These are phyloP conservation scores for Meiosimyza platycephala DNA, from an alignment of 2,888 invertebrate genomes.

Conservation along the genomic window DNA sequence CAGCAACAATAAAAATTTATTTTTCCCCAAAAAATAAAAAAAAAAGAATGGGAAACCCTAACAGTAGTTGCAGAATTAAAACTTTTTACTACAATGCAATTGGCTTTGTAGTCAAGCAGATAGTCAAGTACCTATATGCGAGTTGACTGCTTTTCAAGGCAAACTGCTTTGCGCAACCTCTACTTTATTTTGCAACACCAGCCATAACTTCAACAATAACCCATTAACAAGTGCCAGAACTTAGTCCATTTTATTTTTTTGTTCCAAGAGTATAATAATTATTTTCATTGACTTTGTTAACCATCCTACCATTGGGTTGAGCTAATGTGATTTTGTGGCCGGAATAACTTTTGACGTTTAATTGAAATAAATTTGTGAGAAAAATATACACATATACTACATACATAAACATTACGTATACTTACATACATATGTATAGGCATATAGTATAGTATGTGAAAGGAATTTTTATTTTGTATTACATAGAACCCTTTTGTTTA, in stretches of 20 bases:
- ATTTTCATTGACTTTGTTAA: slow-evolving; percentile 61
- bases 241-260: slow-evolving; percentile 33
- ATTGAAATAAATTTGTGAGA: slow-evolving; percentile 40
- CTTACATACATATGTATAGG: slow-evolving; percentile 15
- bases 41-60: no score
- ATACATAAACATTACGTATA: slow-evolving; percentile 37
- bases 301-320: slow-evolving; percentile 53
- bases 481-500: no score
- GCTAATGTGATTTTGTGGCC: slow-evolving; percentile 50
- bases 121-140: no score
- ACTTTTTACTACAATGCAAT: no score
- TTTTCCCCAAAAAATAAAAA: no score
- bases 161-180: no score
- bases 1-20: no score
- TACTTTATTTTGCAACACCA: not conserved
- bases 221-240: slow-evolving; percentile 28
- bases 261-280: slow-evolving; percentile 51
- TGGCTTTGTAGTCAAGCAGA: no score
- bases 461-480: no score
- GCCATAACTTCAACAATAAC: not conserved
- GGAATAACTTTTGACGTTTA: slow-evolving; percentile 28
- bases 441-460: no score
- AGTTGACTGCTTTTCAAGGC: no score
- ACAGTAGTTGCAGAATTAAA: no score
- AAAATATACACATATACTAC: slow-evolving; percentile 5